phyloP scores from a whole-genome alignment of 2,113 vertebrate genomes.

The Lagenorhynchus albirostris region DNA sequence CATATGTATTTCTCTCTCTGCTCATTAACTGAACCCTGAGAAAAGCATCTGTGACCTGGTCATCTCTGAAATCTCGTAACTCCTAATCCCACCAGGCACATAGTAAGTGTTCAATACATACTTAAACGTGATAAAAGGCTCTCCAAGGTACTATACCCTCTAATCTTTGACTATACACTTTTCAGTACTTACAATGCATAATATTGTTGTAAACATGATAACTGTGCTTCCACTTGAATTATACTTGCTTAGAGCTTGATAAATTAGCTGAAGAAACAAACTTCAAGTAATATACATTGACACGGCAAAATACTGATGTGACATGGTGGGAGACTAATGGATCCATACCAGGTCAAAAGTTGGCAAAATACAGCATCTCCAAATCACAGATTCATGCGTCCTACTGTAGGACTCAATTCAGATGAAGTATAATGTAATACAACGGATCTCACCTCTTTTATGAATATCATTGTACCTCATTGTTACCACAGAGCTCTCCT shows the following conservation, averaged over 20 bases:
- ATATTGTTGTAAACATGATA: not conserved
- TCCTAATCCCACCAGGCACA: not conserved
- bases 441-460: not conserved
- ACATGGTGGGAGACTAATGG: not conserved
- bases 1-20: not conserved
- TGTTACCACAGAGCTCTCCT: not conserved
- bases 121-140: not conserved
- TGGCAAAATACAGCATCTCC: not conserved
- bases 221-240: not conserved
- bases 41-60: not conserved
- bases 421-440: not conserved
- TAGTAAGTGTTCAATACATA: not conserved
- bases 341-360: not conserved
- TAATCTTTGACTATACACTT: not conserved
- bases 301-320: not conserved
- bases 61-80: not conserved
- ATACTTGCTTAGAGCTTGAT: not conserved
- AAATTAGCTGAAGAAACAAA: not conserved
- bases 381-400: not conserved
- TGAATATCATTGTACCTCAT: not conserved
- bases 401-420: not conserved
- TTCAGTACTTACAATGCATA: not conserved
- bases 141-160: too few species aligned
- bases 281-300: not conserved
- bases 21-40: not conserved